Percentiles rank a stretch among this genome's conserved stretches.
Evolutionary conservation across 2,113 vertebrate genomes (phyloP).

Genomic region (Setophaga coronata): DNA sequence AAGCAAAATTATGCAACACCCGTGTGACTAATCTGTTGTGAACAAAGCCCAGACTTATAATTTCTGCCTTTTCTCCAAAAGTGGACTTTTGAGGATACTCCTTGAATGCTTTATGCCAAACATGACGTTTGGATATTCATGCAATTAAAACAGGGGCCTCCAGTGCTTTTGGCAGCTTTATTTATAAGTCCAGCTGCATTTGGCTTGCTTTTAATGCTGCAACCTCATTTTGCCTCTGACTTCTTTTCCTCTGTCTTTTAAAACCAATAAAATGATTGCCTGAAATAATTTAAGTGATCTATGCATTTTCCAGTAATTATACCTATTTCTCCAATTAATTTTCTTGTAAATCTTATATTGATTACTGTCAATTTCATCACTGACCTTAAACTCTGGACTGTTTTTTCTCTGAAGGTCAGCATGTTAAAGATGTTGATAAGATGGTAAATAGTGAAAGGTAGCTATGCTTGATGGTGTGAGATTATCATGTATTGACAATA

Average conservation of each 20-base stretch:
- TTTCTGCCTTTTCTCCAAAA: slow-evolving; percentile 35
- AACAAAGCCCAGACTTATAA: slow-evolving; percentile 32
- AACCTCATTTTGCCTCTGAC: not conserved
- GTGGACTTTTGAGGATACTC: slow-evolving; percentile 58
- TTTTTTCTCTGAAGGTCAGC: not conserved
- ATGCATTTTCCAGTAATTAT: not conserved
- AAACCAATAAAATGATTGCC: not conserved
- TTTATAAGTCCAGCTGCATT: slow-evolving; percentile 34
- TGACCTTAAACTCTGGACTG: not conserved
- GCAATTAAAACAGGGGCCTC: slow-evolving; percentile 46
- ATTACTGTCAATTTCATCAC: not conserved
- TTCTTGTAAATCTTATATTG: not conserved
- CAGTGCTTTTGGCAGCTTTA: slow-evolving; percentile 6
- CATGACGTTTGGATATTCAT: slow-evolving; percentile 36
- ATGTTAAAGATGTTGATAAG: not conserved
- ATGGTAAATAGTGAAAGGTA: not conserved
- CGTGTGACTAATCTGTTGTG: slow-evolving; percentile 20
- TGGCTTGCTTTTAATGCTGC: not conserved
- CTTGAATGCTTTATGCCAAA: slow-evolving; percentile 41
- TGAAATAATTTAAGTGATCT: not conserved
- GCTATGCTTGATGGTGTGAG: not conserved
- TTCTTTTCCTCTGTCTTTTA: not conserved
- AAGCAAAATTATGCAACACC: slow-evolving; percentile 25
- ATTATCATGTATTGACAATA: not conserved
- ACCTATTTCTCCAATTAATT: not conserved